phyloP scores from a whole-genome alignment of 2,888 invertebrate species.

The Apeira syringaria region DNA sequence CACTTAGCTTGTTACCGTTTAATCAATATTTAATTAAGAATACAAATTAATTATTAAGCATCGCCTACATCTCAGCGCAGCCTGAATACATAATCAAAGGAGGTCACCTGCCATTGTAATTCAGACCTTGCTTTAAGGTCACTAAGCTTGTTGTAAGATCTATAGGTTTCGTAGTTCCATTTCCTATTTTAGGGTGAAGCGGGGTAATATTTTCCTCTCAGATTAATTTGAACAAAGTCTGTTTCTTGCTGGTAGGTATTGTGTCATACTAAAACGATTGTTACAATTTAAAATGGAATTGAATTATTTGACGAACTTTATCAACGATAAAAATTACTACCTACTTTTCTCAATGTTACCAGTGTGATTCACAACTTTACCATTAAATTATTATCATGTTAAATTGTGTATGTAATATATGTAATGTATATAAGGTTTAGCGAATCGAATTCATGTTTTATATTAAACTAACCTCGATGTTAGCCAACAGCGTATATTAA shows the following conservation, averaged over 20 bases:
- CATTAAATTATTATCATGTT: too few species aligned
- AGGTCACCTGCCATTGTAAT: slow-evolving; percentile 17
- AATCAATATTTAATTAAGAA: slow-evolving; percentile 19
- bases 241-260: slow-evolving; percentile 5
- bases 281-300: too few species aligned
- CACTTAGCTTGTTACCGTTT: slow-evolving; percentile 12
- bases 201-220: slow-evolving; percentile 17
- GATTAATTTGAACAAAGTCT: slow-evolving; percentile 19
- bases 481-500: too few species aligned
- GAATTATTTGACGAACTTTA: too few species aligned
- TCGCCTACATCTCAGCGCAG: slow-evolving; percentile 10
- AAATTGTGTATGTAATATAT: too few species aligned
- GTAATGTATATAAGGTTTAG: too few species aligned
- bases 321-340: too few species aligned
- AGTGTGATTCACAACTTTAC: too few species aligned
- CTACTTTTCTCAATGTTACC: too few species aligned
- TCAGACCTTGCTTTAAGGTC: slow-evolving; percentile 9
- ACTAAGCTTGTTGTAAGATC: neutral
- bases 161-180: slow-evolving; percentile 14
- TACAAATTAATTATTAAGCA: slow-evolving; percentile 18
- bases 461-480: too few species aligned
- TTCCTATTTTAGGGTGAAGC: slow-evolving; percentile 18
- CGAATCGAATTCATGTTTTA: too few species aligned
- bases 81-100: slow-evolving; percentile 20
- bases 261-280: too few species aligned